These are phyloP conservation scores for Phocoena phocoena DNA, from an alignment of 2,113 vertebrate species.

Conservation along the genomic window DNA sequence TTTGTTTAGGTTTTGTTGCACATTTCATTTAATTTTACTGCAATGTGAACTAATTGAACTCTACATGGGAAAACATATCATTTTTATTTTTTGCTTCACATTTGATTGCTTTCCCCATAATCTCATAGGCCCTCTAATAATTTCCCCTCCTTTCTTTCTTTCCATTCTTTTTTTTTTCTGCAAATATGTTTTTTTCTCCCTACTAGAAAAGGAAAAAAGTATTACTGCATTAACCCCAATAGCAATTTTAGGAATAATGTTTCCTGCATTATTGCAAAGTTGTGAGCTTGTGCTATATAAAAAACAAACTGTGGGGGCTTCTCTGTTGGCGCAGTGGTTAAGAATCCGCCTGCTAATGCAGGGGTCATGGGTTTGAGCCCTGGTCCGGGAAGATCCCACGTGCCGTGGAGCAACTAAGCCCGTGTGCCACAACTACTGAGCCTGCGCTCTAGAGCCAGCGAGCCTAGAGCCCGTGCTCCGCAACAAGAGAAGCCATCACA, in stretches of 20 bases:
- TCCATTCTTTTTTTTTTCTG: neutral
- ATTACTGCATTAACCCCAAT: neutral
- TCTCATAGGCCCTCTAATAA: neutral
- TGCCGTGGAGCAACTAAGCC: too few species aligned
- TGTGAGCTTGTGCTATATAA: neutral
- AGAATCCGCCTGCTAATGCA: too few species aligned
- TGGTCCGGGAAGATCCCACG: too few species aligned
- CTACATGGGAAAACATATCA: neutral
- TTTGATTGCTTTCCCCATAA: neutral
- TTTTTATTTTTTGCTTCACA: constrained; percentile 28
- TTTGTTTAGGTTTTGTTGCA: neutral
- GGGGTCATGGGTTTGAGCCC: too few species aligned
- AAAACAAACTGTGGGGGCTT: neutral
- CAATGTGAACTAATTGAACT: neutral
- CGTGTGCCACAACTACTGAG: too few species aligned
- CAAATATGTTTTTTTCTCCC: neutral
- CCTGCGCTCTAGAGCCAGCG: too few species aligned
- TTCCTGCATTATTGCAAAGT: constrained; percentile 8
- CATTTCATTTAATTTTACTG: constrained; percentile 45
- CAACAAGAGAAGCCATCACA: too few species aligned
- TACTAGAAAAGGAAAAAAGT: constrained; percentile 16
- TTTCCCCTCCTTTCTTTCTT: too few species aligned
- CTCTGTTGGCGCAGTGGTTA: too few species aligned
- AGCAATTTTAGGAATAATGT: neutral
- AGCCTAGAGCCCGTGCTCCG: too few species aligned